Percentiles rank a stretch among this genome's conserved stretches.
These are phyloP conservation scores for Colistium nudipinnis DNA, from an alignment of 2,113 vertebrate species.

Conservation along the genomic window DNA sequence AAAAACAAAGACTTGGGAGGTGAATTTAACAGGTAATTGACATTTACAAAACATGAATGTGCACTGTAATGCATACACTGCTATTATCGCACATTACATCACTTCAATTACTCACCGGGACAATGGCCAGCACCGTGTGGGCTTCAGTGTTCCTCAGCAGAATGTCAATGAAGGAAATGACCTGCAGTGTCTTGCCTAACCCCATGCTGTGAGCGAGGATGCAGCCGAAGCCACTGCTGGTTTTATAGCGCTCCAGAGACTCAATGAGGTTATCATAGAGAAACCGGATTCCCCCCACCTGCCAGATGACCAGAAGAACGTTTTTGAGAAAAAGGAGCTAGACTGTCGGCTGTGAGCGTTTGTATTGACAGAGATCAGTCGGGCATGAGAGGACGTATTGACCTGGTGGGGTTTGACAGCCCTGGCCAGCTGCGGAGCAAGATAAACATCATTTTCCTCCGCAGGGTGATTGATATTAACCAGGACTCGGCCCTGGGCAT, in stretches of 20 bases:
- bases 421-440: slow-evolving; percentile 92
- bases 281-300: slow-evolving; percentile 98
- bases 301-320: slow-evolving; percentile 18
- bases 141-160: slow-evolving; percentile 94
- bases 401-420: slow-evolving; percentile 99
- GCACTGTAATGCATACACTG: background rate
- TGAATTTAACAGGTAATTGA: slow-evolving; percentile 1
- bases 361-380: background rate
- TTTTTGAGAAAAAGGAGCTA: background rate
- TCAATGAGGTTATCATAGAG: slow-evolving; percentile 98
- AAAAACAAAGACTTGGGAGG: background rate
- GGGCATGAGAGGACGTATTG: slow-evolving; percentile 8
- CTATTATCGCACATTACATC: background rate
- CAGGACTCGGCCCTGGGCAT: slow-evolving; percentile 91
- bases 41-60: background rate
- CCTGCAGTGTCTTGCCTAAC: slow-evolving; percentile 95
- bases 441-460: slow-evolving; percentile 94
- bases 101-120: slow-evolving; percentile 88
- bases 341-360: background rate
- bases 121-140: slow-evolving; percentile 96
- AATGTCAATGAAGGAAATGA: slow-evolving; percentile 97
- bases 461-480: slow-evolving; percentile 98
- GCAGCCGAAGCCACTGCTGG: slow-evolving; percentile 97
- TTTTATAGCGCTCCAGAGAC: slow-evolving; percentile 94
- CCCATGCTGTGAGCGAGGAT: slow-evolving; percentile 99